Conservation (phyloP, 2,113 vertebrate species). For the Romanogobio albipinnatus region DNA sequence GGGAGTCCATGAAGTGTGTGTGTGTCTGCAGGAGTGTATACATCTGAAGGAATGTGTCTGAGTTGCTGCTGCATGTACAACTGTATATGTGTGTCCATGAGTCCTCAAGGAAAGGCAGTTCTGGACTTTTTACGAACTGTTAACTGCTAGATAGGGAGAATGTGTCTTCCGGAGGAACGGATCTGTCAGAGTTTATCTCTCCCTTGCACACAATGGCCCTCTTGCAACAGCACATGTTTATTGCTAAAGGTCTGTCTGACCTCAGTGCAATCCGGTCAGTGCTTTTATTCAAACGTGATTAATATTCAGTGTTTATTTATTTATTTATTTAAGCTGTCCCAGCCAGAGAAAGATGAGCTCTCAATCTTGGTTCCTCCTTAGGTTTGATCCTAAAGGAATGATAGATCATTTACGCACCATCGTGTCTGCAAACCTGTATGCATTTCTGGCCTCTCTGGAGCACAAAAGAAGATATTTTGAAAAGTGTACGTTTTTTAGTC, state of each 20-base stretch:
- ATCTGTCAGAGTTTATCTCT: slow-evolving; percentile 69
- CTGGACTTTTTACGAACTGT: slow-evolving; percentile 69
- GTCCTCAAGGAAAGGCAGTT: slow-evolving; percentile 46
- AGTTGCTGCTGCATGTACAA: not conserved
- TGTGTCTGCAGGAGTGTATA: not conserved
- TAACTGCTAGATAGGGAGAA: slow-evolving; percentile 65
- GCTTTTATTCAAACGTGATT: not conserved
- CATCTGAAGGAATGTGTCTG: not conserved
- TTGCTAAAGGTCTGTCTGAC: slow-evolving; percentile 2
- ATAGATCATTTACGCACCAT: not conserved
- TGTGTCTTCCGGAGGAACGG: slow-evolving; percentile 69
- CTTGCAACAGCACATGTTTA: not conserved
- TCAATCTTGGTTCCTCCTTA: not conserved
- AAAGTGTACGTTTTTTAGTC: not conserved
- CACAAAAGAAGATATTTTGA: not conserved
- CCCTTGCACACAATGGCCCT: slow-evolving; percentile 33
- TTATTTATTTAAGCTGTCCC: too few species aligned
- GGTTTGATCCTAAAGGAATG: not conserved
- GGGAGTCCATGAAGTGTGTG: not conserved
- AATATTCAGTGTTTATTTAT: not conserved
- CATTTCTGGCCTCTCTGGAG: not conserved
- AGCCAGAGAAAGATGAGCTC: not conserved
- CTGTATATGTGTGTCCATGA: slow-evolving; percentile 43
- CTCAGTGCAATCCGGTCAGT: not conserved
- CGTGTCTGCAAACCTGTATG: not conserved